Evolutionary conservation across 2,113 vertebrate genomes (phyloP).

Genomic region (Garra rufa): DNA sequence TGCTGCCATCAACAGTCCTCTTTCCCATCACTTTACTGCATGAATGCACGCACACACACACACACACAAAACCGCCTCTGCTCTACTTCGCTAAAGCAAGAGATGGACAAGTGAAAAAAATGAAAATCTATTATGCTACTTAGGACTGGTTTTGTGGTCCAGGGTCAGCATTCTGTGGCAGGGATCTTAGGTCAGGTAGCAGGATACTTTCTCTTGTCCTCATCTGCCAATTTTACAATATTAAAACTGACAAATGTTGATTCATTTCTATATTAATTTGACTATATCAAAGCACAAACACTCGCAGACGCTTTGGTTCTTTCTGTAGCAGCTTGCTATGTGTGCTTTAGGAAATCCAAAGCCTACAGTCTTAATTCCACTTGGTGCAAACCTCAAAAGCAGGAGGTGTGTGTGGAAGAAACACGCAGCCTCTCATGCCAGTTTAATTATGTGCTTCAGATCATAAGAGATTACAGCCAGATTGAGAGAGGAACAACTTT

Average conservation of each 20-base stretch:
- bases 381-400: slow-evolving; percentile 15
- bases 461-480: slow-evolving; percentile 26
- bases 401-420: background rate
- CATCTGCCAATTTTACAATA: background rate
- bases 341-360: slow-evolving; percentile 30
- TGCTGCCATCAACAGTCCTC: slow-evolving; percentile 4
- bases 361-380: slow-evolving; percentile 25
- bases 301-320: background rate
- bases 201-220: background rate
- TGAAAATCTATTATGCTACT: background rate
- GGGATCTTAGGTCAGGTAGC: background rate
- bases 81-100: slow-evolving; percentile 11
- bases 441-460: slow-evolving; percentile 34
- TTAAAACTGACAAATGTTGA: background rate
- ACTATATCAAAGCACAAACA: background rate
- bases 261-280: background rate
- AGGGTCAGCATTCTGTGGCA: background rate
- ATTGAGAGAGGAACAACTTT: slow-evolving; percentile 14
- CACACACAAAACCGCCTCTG: background rate
- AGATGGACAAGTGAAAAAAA: background rate
- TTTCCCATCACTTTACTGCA: slow-evolving; percentile 30
- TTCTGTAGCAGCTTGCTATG: slow-evolving; percentile 24
- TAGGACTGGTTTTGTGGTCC: too few species aligned
- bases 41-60: background rate
- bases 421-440: background rate